Evolutionary conservation across 2,113 vertebrate species (phyloP), one percentile per base, ranked within the genome.

Genomic region (Tachysurus vachellii): DNA sequence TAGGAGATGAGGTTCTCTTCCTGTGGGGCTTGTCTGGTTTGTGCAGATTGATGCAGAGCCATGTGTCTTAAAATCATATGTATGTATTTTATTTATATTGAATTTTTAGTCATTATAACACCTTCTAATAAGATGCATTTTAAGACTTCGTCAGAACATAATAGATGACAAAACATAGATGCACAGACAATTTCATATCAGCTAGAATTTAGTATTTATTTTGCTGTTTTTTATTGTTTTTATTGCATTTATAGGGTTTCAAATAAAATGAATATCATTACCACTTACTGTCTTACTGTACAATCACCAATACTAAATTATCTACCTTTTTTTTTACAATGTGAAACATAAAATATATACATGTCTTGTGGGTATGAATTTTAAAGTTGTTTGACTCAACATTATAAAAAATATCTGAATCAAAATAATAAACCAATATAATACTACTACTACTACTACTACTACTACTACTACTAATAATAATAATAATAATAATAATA

Each of bases 1-100:
- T 83, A 84, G 82, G 82, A 64, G 23, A 88, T 26, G 1, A 80
- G 31, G 75, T n/a, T 11, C 73, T 83, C 81, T 87, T 77, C 82
- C 80, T 87, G 80, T 75, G 26, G 64, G 31, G 80, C 70, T 76
- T 76, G 26, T 61, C 57, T 73, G 80, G 86, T 36, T 82, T 59
- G 80, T 70, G 85, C 71, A 85, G 71, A 76, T 31, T 85, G 71
- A 85, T 76, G 84, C 62, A 73, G 76, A 62, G 21, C 71, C n/a
- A 59, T 76, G 44, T 62, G 84, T 2, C 73, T 50, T 28, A 76
- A 79, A 54, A 79, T 85, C 71, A 53, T 64, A 54, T 19, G 26
- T 36, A 36, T 36, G 36, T 77, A 57, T 23, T 79, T 19, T 17
- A 77, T 28, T 14, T 28, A 54, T 0, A n/a, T 5, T 6, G 10